phyloP scores from a whole-genome alignment of 2,113 vertebrate genomes.

The Gila orcuttii region DNA sequence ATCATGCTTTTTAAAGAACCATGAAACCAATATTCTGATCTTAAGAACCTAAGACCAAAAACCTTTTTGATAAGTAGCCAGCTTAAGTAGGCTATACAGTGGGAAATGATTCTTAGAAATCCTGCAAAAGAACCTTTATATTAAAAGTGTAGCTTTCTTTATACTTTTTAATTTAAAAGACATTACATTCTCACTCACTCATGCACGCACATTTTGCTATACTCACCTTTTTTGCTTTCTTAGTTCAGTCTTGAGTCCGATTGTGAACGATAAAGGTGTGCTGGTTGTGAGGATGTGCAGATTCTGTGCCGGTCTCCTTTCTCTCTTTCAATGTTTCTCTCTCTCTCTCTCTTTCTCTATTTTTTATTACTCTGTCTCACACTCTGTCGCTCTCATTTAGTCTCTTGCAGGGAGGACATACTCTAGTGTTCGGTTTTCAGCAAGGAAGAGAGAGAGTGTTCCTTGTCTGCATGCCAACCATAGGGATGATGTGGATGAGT shows the following conservation, averaged over 20 bases:
- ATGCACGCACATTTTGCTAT: background rate
- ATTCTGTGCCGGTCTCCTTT: background rate
- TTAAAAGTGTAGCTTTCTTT: background rate
- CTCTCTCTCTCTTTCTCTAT: slow-evolving; percentile 8
- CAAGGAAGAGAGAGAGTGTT: background rate
- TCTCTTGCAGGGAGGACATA: background rate
- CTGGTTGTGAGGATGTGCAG: background rate
- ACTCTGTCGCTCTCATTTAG: background rate
- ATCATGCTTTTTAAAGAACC: background rate
- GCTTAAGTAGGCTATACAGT: too few relatives aligned
- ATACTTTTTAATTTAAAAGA: background rate
- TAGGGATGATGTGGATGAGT: slow-evolving; percentile 18
- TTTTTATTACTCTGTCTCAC: background rate
- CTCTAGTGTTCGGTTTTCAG: background rate
- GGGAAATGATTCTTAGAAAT: background rate
- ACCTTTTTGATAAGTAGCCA: background rate
- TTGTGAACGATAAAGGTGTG: background rate
- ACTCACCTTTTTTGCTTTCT: background rate
- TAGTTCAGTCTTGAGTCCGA: background rate
- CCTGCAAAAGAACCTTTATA: background rate
- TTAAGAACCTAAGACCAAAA: background rate
- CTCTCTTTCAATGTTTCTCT: background rate
- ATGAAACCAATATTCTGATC: background rate
- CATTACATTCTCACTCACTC: background rate
- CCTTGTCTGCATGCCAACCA: slow-evolving; percentile 25